Base-by-base conservation (phyloP, 2,888 invertebrate species). In the Drosophila melanocephala region DNA sequence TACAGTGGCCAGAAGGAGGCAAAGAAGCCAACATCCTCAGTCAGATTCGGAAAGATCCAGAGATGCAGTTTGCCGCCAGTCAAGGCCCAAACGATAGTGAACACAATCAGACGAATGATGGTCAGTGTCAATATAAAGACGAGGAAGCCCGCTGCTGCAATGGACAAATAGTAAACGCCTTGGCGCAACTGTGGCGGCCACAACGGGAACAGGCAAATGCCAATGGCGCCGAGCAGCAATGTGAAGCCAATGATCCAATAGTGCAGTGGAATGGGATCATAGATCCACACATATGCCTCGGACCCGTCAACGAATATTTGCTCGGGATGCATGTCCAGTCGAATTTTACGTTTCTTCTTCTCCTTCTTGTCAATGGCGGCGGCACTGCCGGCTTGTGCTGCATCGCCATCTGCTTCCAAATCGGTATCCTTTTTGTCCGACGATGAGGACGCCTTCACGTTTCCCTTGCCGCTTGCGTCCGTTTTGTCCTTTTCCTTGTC, bases 1-100 rank as follows among this genome's bases (percentile, higher is more conserved):
- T 99, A 99, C 0, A 99, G 94, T 5, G 99, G 99, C 97, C 98
- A 98, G 94, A 99, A 99, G 0, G 99, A 99, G 10, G 99, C 99
- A 83, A 99, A 97, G 95, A 99, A 98, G 62, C 99, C 99, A 35
- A 99, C 99, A 92, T 99, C 99, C 94, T 99, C 99, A 0, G 99
- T 99, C 52, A 99, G 95, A 94, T 99, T 99, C n/a, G 99, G 99
- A 89, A 99, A 95, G 79, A 99, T 95, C 99, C 99, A 99, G 80
- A 99, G 95, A 92, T 99, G 98, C 93, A 99, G 97, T 88, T 97
- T 95, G 7, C 99, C 97, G 72, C 97, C 94, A 0, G 98, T 97
- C 22, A 97, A 87, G 14, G 96, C 92, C 99, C 99, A 99, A 28
- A 99, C 96, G 12, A 97, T 91, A 84, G 97, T 97, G 94, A 99